Evolutionary conservation across 2,797 vertebrate genomes (phyloP).

Genomic region (Picus viridis): DNA sequence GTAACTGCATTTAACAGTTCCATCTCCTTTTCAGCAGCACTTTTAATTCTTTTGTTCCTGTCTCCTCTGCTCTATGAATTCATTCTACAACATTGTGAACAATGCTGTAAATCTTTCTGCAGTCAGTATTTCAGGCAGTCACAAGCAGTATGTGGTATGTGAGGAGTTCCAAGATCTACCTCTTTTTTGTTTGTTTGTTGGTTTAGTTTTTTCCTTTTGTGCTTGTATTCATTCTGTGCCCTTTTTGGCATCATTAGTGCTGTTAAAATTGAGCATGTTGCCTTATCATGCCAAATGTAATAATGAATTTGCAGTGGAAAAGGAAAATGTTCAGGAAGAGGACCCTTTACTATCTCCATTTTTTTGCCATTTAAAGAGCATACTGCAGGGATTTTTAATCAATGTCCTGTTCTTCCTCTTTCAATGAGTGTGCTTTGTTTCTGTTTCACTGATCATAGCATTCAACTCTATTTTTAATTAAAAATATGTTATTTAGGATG

Average conservation of each 20-base stretch:
- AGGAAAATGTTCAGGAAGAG: background rate
- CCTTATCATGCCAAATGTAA: background rate
- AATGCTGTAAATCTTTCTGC: background rate
- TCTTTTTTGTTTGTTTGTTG: background rate
- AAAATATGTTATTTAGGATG: background rate
- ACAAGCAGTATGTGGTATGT: background rate
- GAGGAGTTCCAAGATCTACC: background rate
- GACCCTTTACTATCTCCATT: background rate
- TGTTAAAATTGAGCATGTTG: background rate
- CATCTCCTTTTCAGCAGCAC: background rate
- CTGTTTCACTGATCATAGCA: background rate
- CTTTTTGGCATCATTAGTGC: background rate
- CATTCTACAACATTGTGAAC: background rate
- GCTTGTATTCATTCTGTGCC: background rate
- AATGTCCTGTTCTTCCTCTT: background rate
- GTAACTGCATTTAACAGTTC: slow-evolving; percentile 7
- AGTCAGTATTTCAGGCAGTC: background rate
- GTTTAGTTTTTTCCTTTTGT: background rate
- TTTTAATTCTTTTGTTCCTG: slow-evolving; percentile 12
- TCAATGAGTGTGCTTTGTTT: background rate
- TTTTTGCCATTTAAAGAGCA: background rate
- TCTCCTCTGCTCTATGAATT: background rate
- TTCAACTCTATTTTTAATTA: background rate
- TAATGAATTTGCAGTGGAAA: background rate
- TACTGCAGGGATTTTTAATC: background rate